Conservation (phyloP, 2,888 invertebrate genomes). For the Agrilus biguttatus region DNA sequence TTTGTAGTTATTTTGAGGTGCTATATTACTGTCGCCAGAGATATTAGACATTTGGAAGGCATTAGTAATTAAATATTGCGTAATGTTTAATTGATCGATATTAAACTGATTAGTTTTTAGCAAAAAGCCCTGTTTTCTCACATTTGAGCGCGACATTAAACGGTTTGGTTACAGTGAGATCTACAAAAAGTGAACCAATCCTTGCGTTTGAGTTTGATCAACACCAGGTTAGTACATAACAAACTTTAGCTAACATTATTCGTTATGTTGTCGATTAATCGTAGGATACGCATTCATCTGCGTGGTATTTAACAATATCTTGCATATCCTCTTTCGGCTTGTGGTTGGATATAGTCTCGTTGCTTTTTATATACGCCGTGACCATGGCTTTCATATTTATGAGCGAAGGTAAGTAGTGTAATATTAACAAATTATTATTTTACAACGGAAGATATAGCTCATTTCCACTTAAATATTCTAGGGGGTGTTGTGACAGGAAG, state of each 20-base stretch:
- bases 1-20: slow-evolving; percentile 47
- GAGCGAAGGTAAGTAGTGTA: slow-evolving; percentile 29
- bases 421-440: background rate
- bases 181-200: slow-evolving; percentile 53
- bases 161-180: slow-evolving; percentile 74
- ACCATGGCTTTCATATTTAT: slow-evolving; percentile 45
- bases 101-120: slow-evolving; percentile 25
- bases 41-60: slow-evolving; percentile 48
- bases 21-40: slow-evolving; percentile 54
- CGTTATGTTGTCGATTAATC: background rate
- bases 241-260: too few species aligned
- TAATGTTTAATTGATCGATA: slow-evolving; percentile 6
- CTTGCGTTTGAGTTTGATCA: slow-evolving; percentile 54
- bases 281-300: slow-evolving; percentile 46
- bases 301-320: slow-evolving; percentile 45
- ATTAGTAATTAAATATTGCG: slow-evolving; percentile 25
- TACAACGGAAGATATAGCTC: background rate
- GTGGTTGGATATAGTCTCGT: slow-evolving; percentile 48
- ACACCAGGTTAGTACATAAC: slow-evolving; percentile 32
- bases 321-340: slow-evolving; percentile 49
- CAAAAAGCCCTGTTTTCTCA: slow-evolving; percentile 78
- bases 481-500: slow-evolving; percentile 30
- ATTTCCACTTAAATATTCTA: slow-evolving; percentile 2
- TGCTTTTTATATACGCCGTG: slow-evolving; percentile 41
- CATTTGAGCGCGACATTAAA: slow-evolving; percentile 70